These are phyloP conservation scores for Bungarus multicinctus DNA, from an alignment of 2,113 vertebrate species.

Conservation along the genomic window DNA sequence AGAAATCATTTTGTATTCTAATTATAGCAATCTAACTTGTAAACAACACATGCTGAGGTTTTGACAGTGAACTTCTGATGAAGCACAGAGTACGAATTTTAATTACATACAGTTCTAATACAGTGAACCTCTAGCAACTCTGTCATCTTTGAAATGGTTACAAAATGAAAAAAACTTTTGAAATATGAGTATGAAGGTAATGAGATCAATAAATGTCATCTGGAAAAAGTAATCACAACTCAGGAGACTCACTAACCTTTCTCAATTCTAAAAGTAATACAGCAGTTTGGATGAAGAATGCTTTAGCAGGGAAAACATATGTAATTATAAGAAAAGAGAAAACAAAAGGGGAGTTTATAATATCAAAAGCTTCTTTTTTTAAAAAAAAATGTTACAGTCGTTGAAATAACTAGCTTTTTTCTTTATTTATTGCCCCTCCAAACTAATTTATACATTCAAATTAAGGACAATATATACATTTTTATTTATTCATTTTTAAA, in stretches of 20 bases:
- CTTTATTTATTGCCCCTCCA: slow-evolving; percentile 34
- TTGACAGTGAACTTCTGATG: slow-evolving; percentile 70
- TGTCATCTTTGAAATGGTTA: slow-evolving; percentile 77
- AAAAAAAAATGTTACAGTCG: slow-evolving; percentile 51
- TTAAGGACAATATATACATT: neutral
- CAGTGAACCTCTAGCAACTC: slow-evolving; percentile 65
- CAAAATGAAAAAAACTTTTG: slow-evolving; percentile 70
- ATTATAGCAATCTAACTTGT: slow-evolving; percentile 68
- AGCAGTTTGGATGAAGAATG: slow-evolving; percentile 71
- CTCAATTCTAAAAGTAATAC: slow-evolving; percentile 79
- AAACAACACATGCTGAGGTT: slow-evolving; percentile 67
- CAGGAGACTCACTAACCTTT: slow-evolving; percentile 85
- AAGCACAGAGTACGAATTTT: slow-evolving; percentile 69
- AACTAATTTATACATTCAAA: slow-evolving; percentile 16
- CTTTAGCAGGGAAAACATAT: slow-evolving; percentile 68
- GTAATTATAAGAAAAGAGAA: slow-evolving; percentile 61
- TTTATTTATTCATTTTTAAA: neutral
- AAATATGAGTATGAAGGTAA: slow-evolving; percentile 82
- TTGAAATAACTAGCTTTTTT: slow-evolving; percentile 60
- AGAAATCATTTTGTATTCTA: slow-evolving; percentile 60
- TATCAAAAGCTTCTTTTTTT: slow-evolving; percentile 48
- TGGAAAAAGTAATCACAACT: slow-evolving; percentile 83
- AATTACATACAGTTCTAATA: slow-evolving; percentile 76
- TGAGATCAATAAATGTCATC: slow-evolving; percentile 88
- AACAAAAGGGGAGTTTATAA: slow-evolving; percentile 57